Evolutionary conservation across 1,140 invertebrate genomes (phyloP).

Genomic region (Venturia canescens): DNA sequence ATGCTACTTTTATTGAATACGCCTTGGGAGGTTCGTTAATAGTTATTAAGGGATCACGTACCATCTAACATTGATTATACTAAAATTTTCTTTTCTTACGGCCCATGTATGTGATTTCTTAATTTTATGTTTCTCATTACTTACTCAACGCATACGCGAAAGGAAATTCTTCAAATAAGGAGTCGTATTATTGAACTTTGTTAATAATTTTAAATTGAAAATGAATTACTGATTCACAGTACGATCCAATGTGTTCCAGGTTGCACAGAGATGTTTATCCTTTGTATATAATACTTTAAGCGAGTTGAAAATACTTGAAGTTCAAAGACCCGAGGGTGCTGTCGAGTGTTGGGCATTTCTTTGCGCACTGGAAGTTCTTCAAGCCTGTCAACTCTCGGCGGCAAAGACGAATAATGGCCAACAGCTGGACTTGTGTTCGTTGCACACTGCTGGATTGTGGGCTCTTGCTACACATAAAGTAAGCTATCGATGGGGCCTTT

Average conservation of each 20-base stretch:
- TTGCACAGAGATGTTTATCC: slow-evolving; percentile 89
- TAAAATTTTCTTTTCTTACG: background rate
- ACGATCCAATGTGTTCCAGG: slow-evolving; percentile 72
- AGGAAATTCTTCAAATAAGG: no score
- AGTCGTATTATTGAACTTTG: no score
- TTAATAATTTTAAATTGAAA: background rate
- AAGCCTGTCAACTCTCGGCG: slow-evolving; percentile 83
- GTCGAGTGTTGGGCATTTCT: slow-evolving; percentile 95
- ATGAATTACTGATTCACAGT: background rate
- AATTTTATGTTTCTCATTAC: no score
- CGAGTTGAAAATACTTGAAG: slow-evolving; percentile 88
- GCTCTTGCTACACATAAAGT: slow-evolving; percentile 96
- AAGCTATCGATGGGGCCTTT: no score
- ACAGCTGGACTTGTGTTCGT: slow-evolving; percentile 84
- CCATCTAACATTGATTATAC: no score
- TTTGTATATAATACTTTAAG: slow-evolving; percentile 92
- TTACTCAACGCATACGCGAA: no score
- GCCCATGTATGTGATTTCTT: no score
- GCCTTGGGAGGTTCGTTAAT: slow-evolving; percentile 86
- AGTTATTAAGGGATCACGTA: background rate
- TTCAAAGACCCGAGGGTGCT: slow-evolving; percentile 87
- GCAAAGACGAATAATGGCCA: slow-evolving; percentile 82
- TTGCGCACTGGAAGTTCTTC: slow-evolving; percentile 92
- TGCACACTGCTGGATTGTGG: slow-evolving; percentile 93
- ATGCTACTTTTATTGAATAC: slow-evolving; percentile 88